phyloP scores from a whole-genome alignment of 1,140 invertebrate genomes.

The Polypedilum vanderplanki region DNA sequence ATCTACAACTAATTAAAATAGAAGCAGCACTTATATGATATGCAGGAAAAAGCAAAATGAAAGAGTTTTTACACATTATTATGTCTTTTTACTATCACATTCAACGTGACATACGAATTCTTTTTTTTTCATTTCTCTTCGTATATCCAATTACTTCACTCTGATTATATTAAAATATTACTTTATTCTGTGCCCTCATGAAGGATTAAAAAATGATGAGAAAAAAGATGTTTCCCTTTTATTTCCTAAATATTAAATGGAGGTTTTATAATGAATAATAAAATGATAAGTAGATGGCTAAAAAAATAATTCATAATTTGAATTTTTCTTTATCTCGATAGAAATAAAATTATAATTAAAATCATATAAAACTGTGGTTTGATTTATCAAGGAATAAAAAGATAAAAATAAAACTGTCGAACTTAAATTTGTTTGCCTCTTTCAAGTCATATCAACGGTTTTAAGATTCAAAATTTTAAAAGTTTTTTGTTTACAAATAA shows the following conservation, averaged over 20 bases:
- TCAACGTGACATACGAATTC: background rate
- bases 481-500: too few relatives aligned
- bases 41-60: background rate
- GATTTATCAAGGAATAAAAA: too few relatives aligned
- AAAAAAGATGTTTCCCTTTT: background rate
- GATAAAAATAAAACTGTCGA: too few relatives aligned
- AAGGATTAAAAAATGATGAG: background rate
- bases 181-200: background rate
- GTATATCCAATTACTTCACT: background rate
- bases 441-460: too few relatives aligned
- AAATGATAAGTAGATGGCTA: background rate
- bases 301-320: background rate
- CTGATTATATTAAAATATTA: background rate
- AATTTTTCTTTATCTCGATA: constrained; percentile 1
- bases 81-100: too few relatives aligned
- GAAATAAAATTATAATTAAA: constrained; percentile 2
- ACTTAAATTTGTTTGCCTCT: too few relatives aligned
- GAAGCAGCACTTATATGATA: background rate
- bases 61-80: background rate
- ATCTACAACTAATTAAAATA: background rate
- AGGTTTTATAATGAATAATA: constrained; percentile 13
- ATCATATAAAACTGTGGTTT: background rate
- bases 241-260: background rate
- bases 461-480: too few relatives aligned
- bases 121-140: background rate